Evolutionary conservation across 2,888 invertebrate genomes (phyloP).

Genomic region (Pantelozetes paolii): DNA sequence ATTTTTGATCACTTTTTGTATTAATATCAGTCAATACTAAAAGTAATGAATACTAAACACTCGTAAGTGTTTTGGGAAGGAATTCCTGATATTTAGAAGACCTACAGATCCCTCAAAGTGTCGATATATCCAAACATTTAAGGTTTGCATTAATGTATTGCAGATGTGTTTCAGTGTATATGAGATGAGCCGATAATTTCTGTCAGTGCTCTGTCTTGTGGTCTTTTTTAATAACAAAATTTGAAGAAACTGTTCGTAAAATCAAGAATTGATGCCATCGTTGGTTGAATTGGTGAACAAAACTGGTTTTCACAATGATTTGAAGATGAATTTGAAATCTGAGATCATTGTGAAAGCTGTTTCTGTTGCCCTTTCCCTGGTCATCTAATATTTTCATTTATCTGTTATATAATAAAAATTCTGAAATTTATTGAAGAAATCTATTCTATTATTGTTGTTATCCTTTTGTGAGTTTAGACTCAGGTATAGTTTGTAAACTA

Average conservation of each 20-base stretch:
- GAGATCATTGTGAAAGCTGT: slow-evolving; percentile 49
- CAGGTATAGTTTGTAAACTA: too few relatives aligned
- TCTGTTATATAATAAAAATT: too few relatives aligned
- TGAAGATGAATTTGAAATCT: slow-evolving; percentile 46
- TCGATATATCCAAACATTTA: background rate
- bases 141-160: too few relatives aligned
- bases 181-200: too few relatives aligned
- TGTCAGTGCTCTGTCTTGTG: too few relatives aligned
- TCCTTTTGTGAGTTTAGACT: too few relatives aligned
- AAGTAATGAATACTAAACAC: background rate
- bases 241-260: too few relatives aligned
- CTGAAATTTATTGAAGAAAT: too few relatives aligned
- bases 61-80: background rate
- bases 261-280: background rate
- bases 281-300: slow-evolving; percentile 56
- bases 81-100: background rate
- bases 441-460: too few relatives aligned
- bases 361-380: slow-evolving; percentile 44
- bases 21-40: background rate
- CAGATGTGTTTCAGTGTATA: too few relatives aligned
- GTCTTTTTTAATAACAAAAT: too few relatives aligned
- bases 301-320: slow-evolving; percentile 49
- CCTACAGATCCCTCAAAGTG: background rate
- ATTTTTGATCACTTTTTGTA: too few relatives aligned
- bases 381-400: background rate